phyloP scores from a whole-genome alignment of 2,797 vertebrate species.

The Gymnothorax reevesii region DNA sequence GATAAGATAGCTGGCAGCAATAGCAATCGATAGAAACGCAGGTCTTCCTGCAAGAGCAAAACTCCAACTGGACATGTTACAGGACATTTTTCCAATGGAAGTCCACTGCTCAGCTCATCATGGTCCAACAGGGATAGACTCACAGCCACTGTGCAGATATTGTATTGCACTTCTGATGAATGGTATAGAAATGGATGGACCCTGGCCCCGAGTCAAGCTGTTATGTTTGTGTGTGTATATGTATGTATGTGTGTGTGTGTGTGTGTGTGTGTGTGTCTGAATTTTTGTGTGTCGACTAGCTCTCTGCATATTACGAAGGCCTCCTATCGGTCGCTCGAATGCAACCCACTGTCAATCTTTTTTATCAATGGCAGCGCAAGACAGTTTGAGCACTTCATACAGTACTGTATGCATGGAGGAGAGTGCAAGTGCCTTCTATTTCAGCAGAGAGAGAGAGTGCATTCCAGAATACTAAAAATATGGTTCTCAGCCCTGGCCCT shows the following conservation, averaged over 20 bases:
- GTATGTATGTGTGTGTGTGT: too few relatives aligned
- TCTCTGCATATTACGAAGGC: too few relatives aligned
- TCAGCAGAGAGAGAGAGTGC: not conserved
- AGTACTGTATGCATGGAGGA: not conserved
- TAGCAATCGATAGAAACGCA: too few relatives aligned
- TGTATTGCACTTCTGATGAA: not conserved
- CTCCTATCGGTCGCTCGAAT: not conserved
- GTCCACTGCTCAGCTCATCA: not conserved
- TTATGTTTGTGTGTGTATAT: too few relatives aligned
- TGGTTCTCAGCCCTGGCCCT: not conserved
- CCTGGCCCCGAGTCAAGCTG: not conserved
- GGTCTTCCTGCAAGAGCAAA: not conserved
- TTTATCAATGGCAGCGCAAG: not conserved
- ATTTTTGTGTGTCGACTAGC: too few relatives aligned
- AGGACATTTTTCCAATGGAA: not conserved
- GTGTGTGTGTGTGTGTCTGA: too few relatives aligned
- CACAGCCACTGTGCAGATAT: not conserved
- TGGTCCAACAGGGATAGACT: not conserved
- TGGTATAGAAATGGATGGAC: not conserved
- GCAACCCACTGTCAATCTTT: not conserved
- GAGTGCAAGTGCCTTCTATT: not conserved
- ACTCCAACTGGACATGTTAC: not conserved
- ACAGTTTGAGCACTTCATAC: not conserved
- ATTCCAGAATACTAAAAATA: not conserved
- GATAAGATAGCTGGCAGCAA: not conserved